phyloP scores from a whole-genome alignment of 2,888 invertebrate species.

The Dicycla oo region DNA sequence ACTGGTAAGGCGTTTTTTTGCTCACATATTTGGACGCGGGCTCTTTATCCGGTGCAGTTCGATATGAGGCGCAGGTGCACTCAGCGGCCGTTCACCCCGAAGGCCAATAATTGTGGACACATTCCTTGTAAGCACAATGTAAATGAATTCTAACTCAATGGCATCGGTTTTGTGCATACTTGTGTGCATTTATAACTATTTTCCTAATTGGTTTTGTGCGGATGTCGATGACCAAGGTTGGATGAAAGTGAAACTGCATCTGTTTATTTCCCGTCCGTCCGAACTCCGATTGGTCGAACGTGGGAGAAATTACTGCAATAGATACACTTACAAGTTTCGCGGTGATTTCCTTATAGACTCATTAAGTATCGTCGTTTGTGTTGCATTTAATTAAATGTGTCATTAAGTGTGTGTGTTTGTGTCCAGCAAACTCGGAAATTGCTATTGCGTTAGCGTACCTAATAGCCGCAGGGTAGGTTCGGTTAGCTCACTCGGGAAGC shows the following conservation, averaged over 20 bases:
- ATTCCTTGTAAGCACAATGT: constrained; percentile 68
- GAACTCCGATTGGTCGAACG: constrained; percentile 69
- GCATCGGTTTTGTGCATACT: constrained; percentile 45
- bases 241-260: constrained; percentile 84
- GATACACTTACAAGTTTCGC: constrained; percentile 62
- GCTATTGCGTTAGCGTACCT: constrained; percentile 21
- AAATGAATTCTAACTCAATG: constrained; percentile 52
- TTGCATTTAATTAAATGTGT: constrained; percentile 43
- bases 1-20: constrained; percentile 79
- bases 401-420: constrained; percentile 23
- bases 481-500: constrained; percentile 22
- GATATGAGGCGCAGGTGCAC: constrained; percentile 83
- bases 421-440: constrained; percentile 33
- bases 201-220: constrained; percentile 70
- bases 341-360: constrained; percentile 53
- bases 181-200: constrained; percentile 64
- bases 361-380: constrained; percentile 30
- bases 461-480: neutral
- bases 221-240: constrained; percentile 81
- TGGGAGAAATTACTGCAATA: constrained; percentile 73
- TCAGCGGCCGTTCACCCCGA: constrained; percentile 81
- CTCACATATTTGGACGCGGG: constrained; percentile 81
- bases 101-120: constrained; percentile 73
- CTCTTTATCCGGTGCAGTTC: constrained; percentile 73
- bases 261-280: constrained; percentile 75